Conservation (phyloP, 2,113 vertebrate species). For the Xenopus borealis region DNA sequence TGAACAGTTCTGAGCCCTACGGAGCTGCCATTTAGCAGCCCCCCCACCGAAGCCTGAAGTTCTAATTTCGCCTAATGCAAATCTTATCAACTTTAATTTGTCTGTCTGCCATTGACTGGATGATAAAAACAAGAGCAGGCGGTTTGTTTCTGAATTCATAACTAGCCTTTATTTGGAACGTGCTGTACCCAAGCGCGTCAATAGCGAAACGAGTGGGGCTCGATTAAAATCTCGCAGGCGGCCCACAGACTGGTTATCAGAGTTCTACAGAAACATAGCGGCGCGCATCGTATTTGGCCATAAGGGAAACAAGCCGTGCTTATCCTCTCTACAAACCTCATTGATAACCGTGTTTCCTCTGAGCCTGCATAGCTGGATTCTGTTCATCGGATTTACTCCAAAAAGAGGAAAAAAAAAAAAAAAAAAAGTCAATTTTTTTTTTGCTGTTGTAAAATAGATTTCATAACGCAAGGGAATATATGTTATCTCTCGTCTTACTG, state of each 20-base stretch:
- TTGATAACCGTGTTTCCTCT: slow-evolving; percentile 25
- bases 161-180: slow-evolving; percentile 4
- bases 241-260: slow-evolving; percentile 32
- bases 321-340: slow-evolving; percentile 20
- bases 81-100: too few relatives aligned
- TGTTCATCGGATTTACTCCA: slow-evolving; percentile 16
- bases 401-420: background rate
- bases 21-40: too few relatives aligned
- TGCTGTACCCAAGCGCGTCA: background rate
- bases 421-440: slow-evolving; percentile 26
- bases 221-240: slow-evolving; percentile 32
- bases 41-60: too few relatives aligned
- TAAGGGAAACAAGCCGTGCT: slow-evolving; percentile 23
- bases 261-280: slow-evolving; percentile 12
- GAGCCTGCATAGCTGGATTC: slow-evolving; percentile 11
- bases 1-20: too few relatives aligned
- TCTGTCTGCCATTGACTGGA: too few relatives aligned
- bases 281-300: slow-evolving; percentile 19
- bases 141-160: background rate
- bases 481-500: slow-evolving; percentile 30
- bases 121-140: background rate
- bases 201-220: background rate
- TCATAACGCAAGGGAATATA: slow-evolving; percentile 17
- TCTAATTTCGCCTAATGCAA: background rate
- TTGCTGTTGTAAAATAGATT: slow-evolving; percentile 37